Conservation (phyloP, 2,113 vertebrate genomes). For the Conger conger region DNA sequence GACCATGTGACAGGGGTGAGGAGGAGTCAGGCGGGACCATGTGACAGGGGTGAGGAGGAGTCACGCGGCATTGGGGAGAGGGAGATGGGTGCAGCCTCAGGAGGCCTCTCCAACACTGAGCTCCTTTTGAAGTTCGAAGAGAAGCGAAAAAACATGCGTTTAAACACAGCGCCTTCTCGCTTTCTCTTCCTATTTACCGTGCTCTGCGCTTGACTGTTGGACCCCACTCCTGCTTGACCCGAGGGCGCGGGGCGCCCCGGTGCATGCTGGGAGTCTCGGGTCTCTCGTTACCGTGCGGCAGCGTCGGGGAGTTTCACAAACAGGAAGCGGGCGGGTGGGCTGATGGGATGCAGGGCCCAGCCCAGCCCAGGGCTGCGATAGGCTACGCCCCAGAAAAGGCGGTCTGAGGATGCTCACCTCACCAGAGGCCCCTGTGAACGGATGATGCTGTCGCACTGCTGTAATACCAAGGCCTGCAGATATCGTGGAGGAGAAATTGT, state of each 20-base stretch:
- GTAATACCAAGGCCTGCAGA: too few species aligned
- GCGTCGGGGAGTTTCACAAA: not conserved
- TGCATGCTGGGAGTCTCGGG: not conserved
- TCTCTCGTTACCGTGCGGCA: not conserved
- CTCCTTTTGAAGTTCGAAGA: constrained; percentile 39
- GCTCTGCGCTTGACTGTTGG: not conserved
- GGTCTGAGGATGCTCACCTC: too few species aligned
- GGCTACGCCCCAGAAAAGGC: too few species aligned
- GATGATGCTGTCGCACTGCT: too few species aligned
- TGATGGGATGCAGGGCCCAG: too few species aligned
- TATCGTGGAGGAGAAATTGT: too few species aligned
- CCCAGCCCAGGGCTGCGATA: too few species aligned
- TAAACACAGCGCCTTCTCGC: not conserved
- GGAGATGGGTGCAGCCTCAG: constrained; percentile 6
- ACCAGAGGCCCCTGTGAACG: too few species aligned
- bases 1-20: constrained; percentile 43
- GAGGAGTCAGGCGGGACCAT: too few species aligned
- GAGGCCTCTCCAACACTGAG: constrained; percentile 18
- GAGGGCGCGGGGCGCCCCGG: not conserved
- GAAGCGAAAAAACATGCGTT: constrained; percentile 11
- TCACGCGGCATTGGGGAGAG: constrained; percentile 46
- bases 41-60: constrained; percentile 47
- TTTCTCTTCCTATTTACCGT: constrained; percentile 1
- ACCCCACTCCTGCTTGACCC: not conserved
- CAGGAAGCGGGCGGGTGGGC: not conserved